Percentiles rank a stretch among this genome's conserved stretches.
Evolutionary conservation across 2,113 vertebrate species (phyloP).

Genomic region (Theristicus caerulescens): DNA sequence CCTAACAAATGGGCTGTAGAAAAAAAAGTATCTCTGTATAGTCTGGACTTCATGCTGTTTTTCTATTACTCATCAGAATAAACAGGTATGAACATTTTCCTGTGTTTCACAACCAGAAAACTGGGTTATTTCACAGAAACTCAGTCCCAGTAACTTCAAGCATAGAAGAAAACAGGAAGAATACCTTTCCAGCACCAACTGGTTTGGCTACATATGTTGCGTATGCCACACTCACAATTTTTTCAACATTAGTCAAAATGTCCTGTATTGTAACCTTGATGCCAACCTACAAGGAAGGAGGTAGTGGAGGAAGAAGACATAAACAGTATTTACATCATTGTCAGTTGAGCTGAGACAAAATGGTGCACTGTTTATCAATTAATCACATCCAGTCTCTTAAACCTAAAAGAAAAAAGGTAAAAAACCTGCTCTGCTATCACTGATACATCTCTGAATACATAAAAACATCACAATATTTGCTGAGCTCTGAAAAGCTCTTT

Average conservation of each 20-base stretch:
- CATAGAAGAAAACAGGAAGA: not conserved
- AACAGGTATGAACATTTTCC: not conserved
- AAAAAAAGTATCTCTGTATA: not conserved
- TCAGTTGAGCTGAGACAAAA: not conserved
- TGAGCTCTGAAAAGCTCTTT: not conserved
- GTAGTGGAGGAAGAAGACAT: not conserved
- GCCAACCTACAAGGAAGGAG: conserved; percentile 66
- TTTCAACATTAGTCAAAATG: conserved; percentile 60
- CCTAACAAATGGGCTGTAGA: not conserved
- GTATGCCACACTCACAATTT: conserved; percentile 77
- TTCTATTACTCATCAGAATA: not conserved
- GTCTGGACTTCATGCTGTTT: not conserved
- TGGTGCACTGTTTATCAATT: not conserved
- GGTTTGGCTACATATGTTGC: conserved; percentile 79
- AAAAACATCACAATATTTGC: not conserved
- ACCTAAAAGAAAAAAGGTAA: not conserved
- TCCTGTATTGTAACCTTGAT: conserved; percentile 78
- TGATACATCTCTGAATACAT: not conserved
- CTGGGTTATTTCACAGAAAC: not conserved
- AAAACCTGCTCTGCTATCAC: not conserved
- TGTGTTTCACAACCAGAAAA: not conserved
- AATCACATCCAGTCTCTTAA: not conserved
- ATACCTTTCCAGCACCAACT: conserved; percentile 72
- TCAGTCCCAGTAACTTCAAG: not conserved
- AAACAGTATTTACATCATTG: not conserved